These are phyloP conservation scores for Perizoma affinitatum DNA, from an alignment of 2,888 invertebrate genomes.

Conservation along the genomic window DNA sequence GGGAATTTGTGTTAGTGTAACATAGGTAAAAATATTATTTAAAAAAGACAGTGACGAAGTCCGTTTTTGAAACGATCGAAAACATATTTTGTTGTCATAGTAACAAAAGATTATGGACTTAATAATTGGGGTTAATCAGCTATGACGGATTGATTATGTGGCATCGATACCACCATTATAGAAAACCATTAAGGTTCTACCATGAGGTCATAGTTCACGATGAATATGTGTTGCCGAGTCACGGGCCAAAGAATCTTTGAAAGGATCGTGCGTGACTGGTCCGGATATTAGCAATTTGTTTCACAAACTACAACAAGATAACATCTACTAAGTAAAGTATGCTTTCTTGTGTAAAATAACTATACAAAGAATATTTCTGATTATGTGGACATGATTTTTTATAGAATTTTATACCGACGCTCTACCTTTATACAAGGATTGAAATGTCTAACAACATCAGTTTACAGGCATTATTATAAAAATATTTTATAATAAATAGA, in stretches of 20 bases:
- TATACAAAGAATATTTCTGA: too few relatives aligned
- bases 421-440: too few relatives aligned
- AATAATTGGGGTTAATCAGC: slow-evolving; percentile 13
- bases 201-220: slow-evolving; percentile 16
- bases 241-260: slow-evolving; percentile 26
- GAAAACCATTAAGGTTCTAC: slow-evolving; percentile 17
- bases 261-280: slow-evolving; percentile 46
- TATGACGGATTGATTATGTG: not conserved
- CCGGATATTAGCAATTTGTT: slow-evolving; percentile 67
- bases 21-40: slow-evolving; percentile 48
- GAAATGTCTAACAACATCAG: too few relatives aligned
- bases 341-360: slow-evolving; percentile 1
- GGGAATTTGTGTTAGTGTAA: slow-evolving; percentile 82
- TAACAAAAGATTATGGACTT: not conserved
- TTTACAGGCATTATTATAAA: too few relatives aligned
- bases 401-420: too few relatives aligned
- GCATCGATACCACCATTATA: slow-evolving; percentile 11
- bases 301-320: slow-evolving; percentile 45
- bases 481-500: too few relatives aligned
- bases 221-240: slow-evolving; percentile 20
- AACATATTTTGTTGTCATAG: slow-evolving; percentile 3
- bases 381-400: too few relatives aligned
- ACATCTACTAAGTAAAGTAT: slow-evolving; percentile 31
- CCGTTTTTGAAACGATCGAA: slow-evolving; percentile 2
- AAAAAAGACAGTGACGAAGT: slow-evolving; percentile 20